Evolutionary conservation across 2,113 vertebrate genomes (phyloP), one percentile per base, ranked within the genome.

Genomic region (Trogon melanurus): DNA sequence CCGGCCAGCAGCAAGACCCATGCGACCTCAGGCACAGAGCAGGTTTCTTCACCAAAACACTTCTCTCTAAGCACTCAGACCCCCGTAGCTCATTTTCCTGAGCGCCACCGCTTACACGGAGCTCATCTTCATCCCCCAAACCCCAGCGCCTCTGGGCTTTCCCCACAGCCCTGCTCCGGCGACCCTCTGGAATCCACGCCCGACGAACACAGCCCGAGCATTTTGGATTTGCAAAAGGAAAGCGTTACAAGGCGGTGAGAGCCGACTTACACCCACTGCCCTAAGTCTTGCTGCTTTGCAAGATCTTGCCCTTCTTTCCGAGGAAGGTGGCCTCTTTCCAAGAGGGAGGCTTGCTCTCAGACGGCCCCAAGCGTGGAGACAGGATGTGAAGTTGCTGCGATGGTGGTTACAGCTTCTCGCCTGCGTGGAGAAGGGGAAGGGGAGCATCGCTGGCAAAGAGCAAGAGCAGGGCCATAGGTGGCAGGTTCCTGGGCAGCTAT

Each of bases 321-420:
- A 88, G 57, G 44, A 85, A 91, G 16, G 64, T 11, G 13, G 32
- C 14, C n/a, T 64, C 47, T 50, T 72, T 48, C 74, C 75, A 64
- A 41, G 78, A 16, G 26, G 66, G 45, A 65, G n/a, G 11, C 23
- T 30, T 11, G 20, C 36, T 44, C 38, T 45, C 56, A 54, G 50
- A 38, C n/a, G 11, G 45, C 13, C 34, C 69, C 60, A 47, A 18
- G 57, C 48, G 62, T 1, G 10, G 72, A 11, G 66, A 56, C 23
- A 60, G 80, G 51, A 45, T 16, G 50, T 1, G 27, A 7, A 51
- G 1, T 2, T 32, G 69, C 38, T 1, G 1, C 3, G 11, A 8
- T 34, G 38, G 57, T 23, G 57, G 57, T 38, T 75, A 32, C 54
- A 69, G 65, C 85, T 74, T 41, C 62, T 48, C 0, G 2, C 61